A percentile compares a stretch with the other conserved stretches of the same genome.
phyloP scores from a whole-genome alignment of 2,888 invertebrate species.

The Calliphora vomitoria region DNA sequence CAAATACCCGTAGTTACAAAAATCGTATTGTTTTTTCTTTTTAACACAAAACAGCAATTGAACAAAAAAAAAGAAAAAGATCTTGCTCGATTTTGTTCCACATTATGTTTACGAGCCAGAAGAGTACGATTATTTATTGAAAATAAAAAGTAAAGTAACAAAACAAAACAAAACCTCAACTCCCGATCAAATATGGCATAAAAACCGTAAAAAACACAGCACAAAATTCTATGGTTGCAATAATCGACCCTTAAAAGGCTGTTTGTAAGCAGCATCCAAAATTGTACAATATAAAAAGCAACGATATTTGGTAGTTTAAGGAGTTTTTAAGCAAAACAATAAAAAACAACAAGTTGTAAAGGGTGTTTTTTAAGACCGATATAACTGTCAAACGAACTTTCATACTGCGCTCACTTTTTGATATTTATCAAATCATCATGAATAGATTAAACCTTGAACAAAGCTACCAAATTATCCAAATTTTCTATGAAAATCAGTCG shows the following conservation, averaged over 20 bases:
- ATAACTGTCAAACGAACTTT: too few relatives aligned
- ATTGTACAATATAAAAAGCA: neutral
- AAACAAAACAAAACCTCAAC: neutral
- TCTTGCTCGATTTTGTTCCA: constrained; percentile 11
- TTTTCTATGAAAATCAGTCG: too few relatives aligned
- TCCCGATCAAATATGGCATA: constrained; percentile 44
- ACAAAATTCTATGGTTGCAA: constrained; percentile 53
- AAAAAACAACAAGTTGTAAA: constrained; percentile 2
- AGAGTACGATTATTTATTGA: neutral
- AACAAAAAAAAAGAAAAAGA: constrained; percentile 6
- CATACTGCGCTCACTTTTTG: too few relatives aligned
- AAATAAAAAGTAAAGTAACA: neutral
- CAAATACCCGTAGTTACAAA: constrained; percentile 25
- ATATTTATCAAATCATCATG: too few relatives aligned
- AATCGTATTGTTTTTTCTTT: constrained; percentile 17
- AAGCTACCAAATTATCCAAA: too few relatives aligned
- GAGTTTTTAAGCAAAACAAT: constrained; percentile 17
- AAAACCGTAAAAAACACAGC: constrained; percentile 26
- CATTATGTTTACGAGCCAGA: neutral
- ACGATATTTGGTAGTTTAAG: constrained; percentile 18
- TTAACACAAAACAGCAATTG: constrained; percentile 29
- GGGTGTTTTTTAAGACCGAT: too few relatives aligned
- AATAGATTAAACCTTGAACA: too few relatives aligned
- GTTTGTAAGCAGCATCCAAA: neutral
- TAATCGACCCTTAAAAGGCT: constrained; percentile 65